Base-by-base conservation (phyloP, 64 coral and sea anemone species). In the Dendronephthya gigantea region DNA sequence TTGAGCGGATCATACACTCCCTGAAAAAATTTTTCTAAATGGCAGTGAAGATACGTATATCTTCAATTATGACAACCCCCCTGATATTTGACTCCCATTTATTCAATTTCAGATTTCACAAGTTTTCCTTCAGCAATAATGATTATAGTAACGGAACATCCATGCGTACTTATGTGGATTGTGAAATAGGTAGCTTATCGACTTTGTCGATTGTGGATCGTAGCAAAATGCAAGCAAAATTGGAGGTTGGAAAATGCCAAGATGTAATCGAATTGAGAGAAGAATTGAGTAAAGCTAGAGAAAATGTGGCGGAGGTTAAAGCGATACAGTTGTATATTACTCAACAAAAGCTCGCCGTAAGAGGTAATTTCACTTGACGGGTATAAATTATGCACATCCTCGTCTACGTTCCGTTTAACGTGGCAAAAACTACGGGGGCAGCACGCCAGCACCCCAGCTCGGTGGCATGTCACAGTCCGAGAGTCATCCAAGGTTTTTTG, bases 221-320 rank as follows among this genome's bases (percentile, higher is more conserved):
- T 79, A 10, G 36, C 72, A 79, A 39, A 39, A 79, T 39, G 36
- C 25, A 36, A 34, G 30, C 72, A 33, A 79, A 36, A 36, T 16
- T 90, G 92, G 95, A 92, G 27, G 92, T 98, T 33, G 95, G 95
- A 0, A 92, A 93, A n/a, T 84, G 95, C 23, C 92, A 93, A 38
- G 95, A 98, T 88, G 95, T 98, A 17, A 91, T 98, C 9, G 91
- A 90, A 12, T 29, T 98, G 31, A 93, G 95, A 92, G 89, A 98
- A 23, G 95, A 98, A 38, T 83, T 98, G 19, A 92, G 93, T 88
- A 90, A 93, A 39, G 95, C 95, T 59, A 90, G 92, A 37, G 93
- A 93, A 30, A 86, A 86, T 0, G 35, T 98, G 40, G 95, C 95
- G 23, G 95, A 98, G 82, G 91, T 93, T 31, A 92, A 98, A 86